These are phyloP conservation scores for Pseudopodoces humilis DNA, from an alignment of 2,113 vertebrate species.

Conservation along the genomic window DNA sequence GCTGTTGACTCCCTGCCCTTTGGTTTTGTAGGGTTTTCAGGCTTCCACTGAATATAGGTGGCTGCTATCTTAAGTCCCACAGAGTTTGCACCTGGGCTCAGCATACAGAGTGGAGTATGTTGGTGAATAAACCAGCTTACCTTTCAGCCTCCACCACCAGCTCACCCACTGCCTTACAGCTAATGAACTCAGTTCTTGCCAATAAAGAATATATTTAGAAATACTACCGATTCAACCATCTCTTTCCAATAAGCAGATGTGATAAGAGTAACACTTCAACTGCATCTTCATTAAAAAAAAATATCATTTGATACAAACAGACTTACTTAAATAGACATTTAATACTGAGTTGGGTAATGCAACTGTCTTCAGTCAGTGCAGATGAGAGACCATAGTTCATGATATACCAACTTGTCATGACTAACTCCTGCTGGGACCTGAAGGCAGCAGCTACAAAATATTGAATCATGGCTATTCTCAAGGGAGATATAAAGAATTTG, in stretches of 20 bases:
- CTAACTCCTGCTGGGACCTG: neutral
- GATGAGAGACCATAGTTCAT: neutral
- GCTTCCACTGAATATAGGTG: neutral
- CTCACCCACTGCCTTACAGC: neutral
- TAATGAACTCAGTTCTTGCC: neutral
- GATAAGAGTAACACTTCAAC: neutral
- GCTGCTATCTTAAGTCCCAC: neutral
- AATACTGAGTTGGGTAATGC: neutral
- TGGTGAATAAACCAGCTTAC: neutral
- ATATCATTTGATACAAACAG: neutral
- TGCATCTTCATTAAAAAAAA: neutral
- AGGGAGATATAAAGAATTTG: neutral
- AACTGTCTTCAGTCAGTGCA: neutral
- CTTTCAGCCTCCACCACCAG: neutral
- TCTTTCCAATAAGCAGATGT: neutral
- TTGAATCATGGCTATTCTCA: neutral
- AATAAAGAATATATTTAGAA: neutral
- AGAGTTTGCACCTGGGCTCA: neutral
- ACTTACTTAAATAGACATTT: neutral
- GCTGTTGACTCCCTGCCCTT: neutral
- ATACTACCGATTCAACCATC: neutral
- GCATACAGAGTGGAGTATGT: rapidly evolving
- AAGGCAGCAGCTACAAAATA: neutral
- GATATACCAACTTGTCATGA: neutral
- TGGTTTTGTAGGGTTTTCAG: neutral